phyloP scores from a whole-genome alignment of 2,888 invertebrate genomes.

The Tiphia femorata region DNA sequence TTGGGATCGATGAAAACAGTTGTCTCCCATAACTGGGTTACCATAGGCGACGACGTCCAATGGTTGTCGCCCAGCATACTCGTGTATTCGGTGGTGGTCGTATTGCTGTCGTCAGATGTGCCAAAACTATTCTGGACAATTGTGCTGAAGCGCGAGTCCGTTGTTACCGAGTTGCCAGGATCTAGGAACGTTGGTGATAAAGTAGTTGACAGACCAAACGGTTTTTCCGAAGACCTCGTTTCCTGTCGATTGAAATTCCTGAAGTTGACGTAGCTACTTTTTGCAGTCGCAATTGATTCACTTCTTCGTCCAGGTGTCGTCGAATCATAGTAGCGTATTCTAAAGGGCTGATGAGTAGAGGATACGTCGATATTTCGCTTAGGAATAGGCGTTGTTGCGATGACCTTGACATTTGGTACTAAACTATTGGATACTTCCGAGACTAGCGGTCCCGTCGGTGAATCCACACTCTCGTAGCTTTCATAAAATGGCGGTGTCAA shows the following conservation, averaged over 20 bases:
- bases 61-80: constrained; percentile 66
- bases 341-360: constrained; percentile 50
- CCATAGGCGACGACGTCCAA: constrained; percentile 71
- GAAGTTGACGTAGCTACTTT: constrained; percentile 52
- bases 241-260: constrained; percentile 36
- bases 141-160: too few species aligned
- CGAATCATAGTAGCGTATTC: constrained; percentile 56
- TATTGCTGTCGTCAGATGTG: constrained; percentile 6
- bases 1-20: constrained; percentile 80
- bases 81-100: constrained; percentile 30
- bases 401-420: background rate
- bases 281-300: constrained; percentile 53
- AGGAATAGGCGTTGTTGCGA: background rate
- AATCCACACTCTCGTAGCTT: constrained; percentile 16
- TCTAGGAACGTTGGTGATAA: too few species aligned
- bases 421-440: background rate
- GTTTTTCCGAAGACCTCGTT: constrained; percentile 28
- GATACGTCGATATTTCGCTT: background rate
- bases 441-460: background rate
- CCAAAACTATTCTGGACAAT: background rate
- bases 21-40: constrained; percentile 76
- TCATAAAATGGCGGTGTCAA: constrained; percentile 32
- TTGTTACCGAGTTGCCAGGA: too few species aligned
- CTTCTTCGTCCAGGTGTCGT: constrained; percentile 23
- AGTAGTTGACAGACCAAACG: too few species aligned